Base-by-base conservation (phyloP, 2,113 vertebrate species). In the Oreamnos americanus region DNA sequence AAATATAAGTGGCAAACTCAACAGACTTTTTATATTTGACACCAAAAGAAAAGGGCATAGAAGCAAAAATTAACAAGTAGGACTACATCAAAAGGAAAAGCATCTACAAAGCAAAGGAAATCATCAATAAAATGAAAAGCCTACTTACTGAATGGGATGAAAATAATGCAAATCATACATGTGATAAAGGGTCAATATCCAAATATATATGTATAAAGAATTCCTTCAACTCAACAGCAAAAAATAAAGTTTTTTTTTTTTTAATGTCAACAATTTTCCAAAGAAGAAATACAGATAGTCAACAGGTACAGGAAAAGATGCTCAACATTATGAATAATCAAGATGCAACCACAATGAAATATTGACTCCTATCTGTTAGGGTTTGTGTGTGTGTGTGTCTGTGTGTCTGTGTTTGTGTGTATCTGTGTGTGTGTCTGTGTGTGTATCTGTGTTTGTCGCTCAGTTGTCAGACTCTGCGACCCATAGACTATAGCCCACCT, bases 381-480 rank as follows among this genome's bases (percentile, higher is more conserved):
- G 64, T 1, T 8, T n/a, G 30, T 64, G 30, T 64, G 30, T 62
- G 58, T 60, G 26, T 60, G 4, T 58, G 25, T 58, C 4, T 62
- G 28, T 33, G 14, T 16, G 0, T 62, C 3, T 47, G 30, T 62
- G 60, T 60, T 1, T 58, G 25, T 58, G 10, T 58, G 25, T 58
- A 26, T 62, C 6, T 60, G 12, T 33, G 6, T 64, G 28, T 62
- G 12, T 60, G 6, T 58, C 0, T 60, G 14, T n/a, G 16, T 67
- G 62, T n/a, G 33, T n/a, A 4, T n/a, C 8, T 71, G 64, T 67
- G 8, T 71, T 71, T 10, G 64, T 36, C 1, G 0, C 17, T 71
- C 17, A 36, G n/a, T 11, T 36, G 64, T 21, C 9, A 67, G 8
- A 67, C n/a, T 67, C 33, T 21, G 64, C 0, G 0, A 36, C n/a